Evolutionary conservation across 2,888 invertebrate genomes (phyloP), one percentile per base, ranked within the genome.

Genomic region (Chelonus formosanus): DNA sequence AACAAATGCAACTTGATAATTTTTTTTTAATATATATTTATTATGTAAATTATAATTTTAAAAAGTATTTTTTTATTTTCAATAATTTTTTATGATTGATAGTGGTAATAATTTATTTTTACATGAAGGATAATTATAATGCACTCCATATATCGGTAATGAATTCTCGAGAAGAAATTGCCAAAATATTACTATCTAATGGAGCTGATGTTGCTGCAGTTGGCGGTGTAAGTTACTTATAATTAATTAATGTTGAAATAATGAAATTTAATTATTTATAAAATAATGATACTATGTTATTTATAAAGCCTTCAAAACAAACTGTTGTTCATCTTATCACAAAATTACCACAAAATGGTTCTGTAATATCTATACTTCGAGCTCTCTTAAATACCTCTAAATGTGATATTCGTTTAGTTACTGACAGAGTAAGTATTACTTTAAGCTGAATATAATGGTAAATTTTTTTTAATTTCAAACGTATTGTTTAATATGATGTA

Each of bases 311-410:
- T 69, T 92, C 94, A 70, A 91, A 94, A 76, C 97, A 98, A 85
- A 94, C 97, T 4, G 94, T 98, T 2, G 92, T 98, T 2, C 99
- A 99, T 86, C 87, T 98, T 84, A 97, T 97, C 70, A 96, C 97
- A 20, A 20, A 20, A 63, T 93, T 94, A 75, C 89, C 98, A 76
- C 94, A 95, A 84, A 95, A 95, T 0, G 96, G 96, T 10, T 94
- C 95, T 7, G 96, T 97, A 3, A 93, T 97, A 65, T 92, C 93
- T 75, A 95, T 97, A 75, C 89, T 98, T 8, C 89, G 97, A 78
- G 91, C 95, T 4, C 88, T 99, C 47, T 88, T 98, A 65, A 91
- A 91, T 67, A 92, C 94, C 20, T 94, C 95, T 44, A 95, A 95
- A 59, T 95, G 95, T 84, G 97, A 98, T 78, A 94, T 95, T 75